Evolutionary conservation across 2,113 vertebrate genomes (phyloP), one percentile per base, ranked within the genome.

Genomic region (Galemys pyrenaicus): DNA sequence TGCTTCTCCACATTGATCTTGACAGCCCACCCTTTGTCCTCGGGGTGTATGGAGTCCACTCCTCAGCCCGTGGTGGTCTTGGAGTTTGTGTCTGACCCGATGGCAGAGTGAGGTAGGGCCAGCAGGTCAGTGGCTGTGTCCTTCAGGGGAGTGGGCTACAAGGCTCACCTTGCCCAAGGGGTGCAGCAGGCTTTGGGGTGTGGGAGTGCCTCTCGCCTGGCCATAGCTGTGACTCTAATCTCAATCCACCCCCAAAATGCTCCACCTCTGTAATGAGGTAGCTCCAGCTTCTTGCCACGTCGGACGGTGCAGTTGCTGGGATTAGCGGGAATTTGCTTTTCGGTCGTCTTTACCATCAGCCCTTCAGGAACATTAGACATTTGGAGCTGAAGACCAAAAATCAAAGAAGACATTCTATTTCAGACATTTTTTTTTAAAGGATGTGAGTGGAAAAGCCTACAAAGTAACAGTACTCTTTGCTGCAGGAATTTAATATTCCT

Each of bases 371-470:
- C 65, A 28, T 90, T 64, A 90, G 85, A 78, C 60, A 70, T 89
- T 78, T 88, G 68, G 88, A 82, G 88, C 87, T 62, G 64, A 96
- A 94, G 74, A 90, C 54, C 28, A 26, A 64, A 89, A 95, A 95
- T 94, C 94, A 92, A 93, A 96, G 95, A 75, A 71, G 46, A 73
- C 44, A 6, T 49, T 77, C 41, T 81, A 37, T 71, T 94, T 97
- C 68, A 88, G 81, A 94, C 87, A 70, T 67, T 84, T 94, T 58
- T 84, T 94, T 58, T 62, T 75, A 5, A 77, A 93, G 65, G 85
- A 30, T 86, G 44, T 73, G 85, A 91, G 62, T 74, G 4, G 68
- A 91, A 84, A 94, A 68, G 54, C 58, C 75, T 35, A 51, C 35
- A 24, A 60, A 2, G 77, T 56, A 5, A 49, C 89, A 87, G 49